A percentile compares a stretch with the other conserved stretches of the same genome.
These are phyloP conservation scores for Tachina grossa DNA, from an alignment of 2,888 invertebrate species.

Conservation along the genomic window DNA sequence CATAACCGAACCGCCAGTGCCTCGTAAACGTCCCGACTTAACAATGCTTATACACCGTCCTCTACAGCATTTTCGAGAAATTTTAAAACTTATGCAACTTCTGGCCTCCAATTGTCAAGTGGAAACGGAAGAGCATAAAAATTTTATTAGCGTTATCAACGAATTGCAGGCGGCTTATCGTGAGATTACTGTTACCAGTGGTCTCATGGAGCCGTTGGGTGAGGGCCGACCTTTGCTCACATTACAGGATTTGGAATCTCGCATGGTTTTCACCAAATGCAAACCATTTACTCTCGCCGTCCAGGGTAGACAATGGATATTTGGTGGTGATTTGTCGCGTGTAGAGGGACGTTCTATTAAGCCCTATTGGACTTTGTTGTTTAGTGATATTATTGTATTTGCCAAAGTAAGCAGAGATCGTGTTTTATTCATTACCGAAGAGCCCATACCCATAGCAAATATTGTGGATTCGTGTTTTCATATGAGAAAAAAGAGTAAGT, in stretches of 20 bases:
- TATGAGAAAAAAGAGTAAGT: constrained; percentile 90
- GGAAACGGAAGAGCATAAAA: constrained; percentile 82
- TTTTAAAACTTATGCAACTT: constrained; percentile 85
- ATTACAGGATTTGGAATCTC: constrained; percentile 92
- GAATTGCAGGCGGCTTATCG: constrained; percentile 87
- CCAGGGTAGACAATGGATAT: constrained; percentile 94
- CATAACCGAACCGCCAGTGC: constrained; percentile 91
- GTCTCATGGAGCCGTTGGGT: constrained; percentile 92
- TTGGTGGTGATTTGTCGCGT: constrained; percentile 92
- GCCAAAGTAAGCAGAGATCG: constrained; percentile 93
- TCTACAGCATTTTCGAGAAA: constrained; percentile 90
- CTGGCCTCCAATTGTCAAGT: constrained; percentile 83
- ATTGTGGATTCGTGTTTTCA: constrained; percentile 93
- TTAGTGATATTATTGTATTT: constrained; percentile 92
- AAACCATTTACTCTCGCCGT: constrained; percentile 93
- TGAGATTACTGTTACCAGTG: constrained; percentile 92
- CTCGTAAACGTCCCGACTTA: constrained; percentile 91
- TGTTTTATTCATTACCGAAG: constrained; percentile 93
- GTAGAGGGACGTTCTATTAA: constrained; percentile 92
- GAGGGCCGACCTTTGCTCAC: constrained; percentile 92
- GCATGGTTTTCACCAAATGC: constrained; percentile 95
- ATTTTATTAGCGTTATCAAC: constrained; percentile 82
- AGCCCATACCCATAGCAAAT: constrained; percentile 90
- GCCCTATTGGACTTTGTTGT: constrained; percentile 93
- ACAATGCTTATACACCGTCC: constrained; percentile 93